Evolutionary conservation across 2,888 invertebrate genomes (phyloP), one percentile per base, ranked within the genome.

Genomic region (Dasypogon diadema): DNA sequence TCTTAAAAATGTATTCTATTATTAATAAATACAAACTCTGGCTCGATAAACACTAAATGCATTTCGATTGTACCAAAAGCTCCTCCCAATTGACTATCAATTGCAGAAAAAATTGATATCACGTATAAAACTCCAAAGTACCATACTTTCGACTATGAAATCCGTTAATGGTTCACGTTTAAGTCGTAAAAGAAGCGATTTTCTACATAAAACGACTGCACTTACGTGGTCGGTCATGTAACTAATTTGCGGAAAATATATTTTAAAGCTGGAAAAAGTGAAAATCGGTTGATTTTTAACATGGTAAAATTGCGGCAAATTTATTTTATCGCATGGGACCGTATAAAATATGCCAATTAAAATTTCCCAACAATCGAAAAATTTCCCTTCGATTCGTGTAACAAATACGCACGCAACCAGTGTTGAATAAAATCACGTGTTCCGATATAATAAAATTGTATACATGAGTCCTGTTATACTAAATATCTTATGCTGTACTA

Each of bases 121-220:
- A 5, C 30, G 3, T 30, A 5, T 30, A 30, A 30, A 30, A 8
- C 30, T 30, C 30, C 8, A 8, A 8, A 30, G 30, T 18, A 63
- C 16, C 42, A 37, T 37, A 18, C 22, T 16, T 22, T 63, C 18
- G 18, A n/a, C 63, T 34, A 16, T 37, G 63, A 37, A 21, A n/a
- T 14, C 16, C 42, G 63, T 63, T 63, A 63, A 63, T 63, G 63
- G 63, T 63, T 8, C 63, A 63, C 46, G 65, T 65, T 65, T 65
- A 65, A 65, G 65, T 75, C 51, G 54, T 65, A 74, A 54, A 63
- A 54, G 42, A 54, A 34, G 26, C 34, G 75, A 63, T 75, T 75
- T 75, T 8, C 22, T 63, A 21, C 54, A 24, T 5, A 34, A 54
- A 75, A 63, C 63, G 75, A 42, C 65, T 75, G 65, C 75, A 75